phyloP scores from a whole-genome alignment of 1,140 invertebrate genomes.

The Drosophila kohkoa region DNA sequence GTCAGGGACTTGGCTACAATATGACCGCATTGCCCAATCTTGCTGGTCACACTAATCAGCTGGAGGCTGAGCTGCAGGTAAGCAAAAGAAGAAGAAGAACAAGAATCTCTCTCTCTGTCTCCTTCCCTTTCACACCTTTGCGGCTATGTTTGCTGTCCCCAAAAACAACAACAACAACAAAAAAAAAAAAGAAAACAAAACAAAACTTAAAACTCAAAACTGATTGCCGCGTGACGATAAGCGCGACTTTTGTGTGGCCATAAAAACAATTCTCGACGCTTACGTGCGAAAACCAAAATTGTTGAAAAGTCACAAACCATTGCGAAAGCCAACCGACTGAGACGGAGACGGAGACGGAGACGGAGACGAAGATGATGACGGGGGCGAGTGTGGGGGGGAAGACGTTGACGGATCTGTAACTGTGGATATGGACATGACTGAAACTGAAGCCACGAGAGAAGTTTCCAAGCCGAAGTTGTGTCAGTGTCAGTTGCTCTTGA shows the following conservation, averaged over 20 bases:
- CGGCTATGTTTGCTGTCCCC: too few relatives aligned
- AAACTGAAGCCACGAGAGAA: conserved; percentile 1
- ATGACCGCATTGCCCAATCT: conserved; percentile 95
- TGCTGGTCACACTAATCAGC: conserved; percentile 91
- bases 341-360: background rate
- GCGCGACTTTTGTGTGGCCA: conserved; percentile 61
- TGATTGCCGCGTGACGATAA: conserved; percentile 54
- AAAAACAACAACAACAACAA: too few relatives aligned
- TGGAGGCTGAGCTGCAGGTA: conserved; percentile 90
- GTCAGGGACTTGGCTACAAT: conserved; percentile 94
- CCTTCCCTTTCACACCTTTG: too few relatives aligned
- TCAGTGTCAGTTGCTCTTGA: conserved; percentile 26
- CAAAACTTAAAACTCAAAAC: background rate
- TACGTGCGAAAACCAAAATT: conserved; percentile 62
- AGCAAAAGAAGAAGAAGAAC: conserved; percentile 1
- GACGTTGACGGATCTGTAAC: conserved; percentile 45
- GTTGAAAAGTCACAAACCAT: conserved; percentile 52
- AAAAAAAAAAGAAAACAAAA: background rate
- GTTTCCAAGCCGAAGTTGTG: conserved; percentile 7
- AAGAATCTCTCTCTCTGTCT: background rate
- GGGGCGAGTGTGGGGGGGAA: background rate
- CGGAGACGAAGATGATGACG: background rate
- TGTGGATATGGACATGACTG: conserved; percentile 43
- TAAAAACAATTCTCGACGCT: conserved; percentile 66
- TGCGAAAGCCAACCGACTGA: conserved; percentile 29